Conservation (phyloP, 2,797 vertebrate genomes). For the Arnoldichthys spilopterus region DNA sequence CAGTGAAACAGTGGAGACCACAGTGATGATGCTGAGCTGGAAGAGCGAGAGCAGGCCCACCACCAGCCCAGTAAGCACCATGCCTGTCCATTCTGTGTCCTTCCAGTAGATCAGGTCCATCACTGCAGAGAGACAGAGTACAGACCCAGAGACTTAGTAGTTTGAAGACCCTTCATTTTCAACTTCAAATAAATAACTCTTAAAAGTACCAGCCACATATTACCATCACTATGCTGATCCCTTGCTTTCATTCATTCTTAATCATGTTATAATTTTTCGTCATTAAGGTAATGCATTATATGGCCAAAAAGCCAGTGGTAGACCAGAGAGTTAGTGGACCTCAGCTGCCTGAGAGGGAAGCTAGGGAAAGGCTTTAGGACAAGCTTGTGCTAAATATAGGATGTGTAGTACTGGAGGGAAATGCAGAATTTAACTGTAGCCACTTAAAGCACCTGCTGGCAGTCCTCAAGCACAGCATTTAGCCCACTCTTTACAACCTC, state of each 20-base stretch:
- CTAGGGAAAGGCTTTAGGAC: slow-evolving; percentile 57
- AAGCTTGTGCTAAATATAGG: slow-evolving; percentile 71
- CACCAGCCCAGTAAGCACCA: slow-evolving; percentile 84
- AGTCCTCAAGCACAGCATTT: slow-evolving; percentile 58
- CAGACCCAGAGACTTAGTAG: neutral
- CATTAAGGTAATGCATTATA: slow-evolving; percentile 8
- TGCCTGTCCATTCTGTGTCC: slow-evolving; percentile 82
- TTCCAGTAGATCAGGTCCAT: slow-evolving; percentile 92
- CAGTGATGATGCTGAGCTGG: slow-evolving; percentile 90
- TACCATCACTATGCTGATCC: neutral
- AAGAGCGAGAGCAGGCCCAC: slow-evolving; percentile 87
- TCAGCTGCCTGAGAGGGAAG: slow-evolving; percentile 10
- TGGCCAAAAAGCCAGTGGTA: neutral
- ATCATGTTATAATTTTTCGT: neutral
- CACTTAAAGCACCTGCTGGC: slow-evolving; percentile 76
- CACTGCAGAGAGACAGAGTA: slow-evolving; percentile 61
- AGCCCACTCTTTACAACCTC: slow-evolving; percentile 2
- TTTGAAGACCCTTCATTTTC: neutral
- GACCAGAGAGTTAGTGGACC: neutral
- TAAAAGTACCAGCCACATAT: neutral
- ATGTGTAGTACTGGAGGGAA: slow-evolving; percentile 57
- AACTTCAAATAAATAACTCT: neutral
- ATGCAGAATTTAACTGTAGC: slow-evolving; percentile 69
- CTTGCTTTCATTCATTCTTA: neutral
- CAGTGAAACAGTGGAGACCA: slow-evolving; percentile 83